Conservation (phyloP, 2,888 invertebrate genomes). For the Phyllotreta striolata region DNA sequence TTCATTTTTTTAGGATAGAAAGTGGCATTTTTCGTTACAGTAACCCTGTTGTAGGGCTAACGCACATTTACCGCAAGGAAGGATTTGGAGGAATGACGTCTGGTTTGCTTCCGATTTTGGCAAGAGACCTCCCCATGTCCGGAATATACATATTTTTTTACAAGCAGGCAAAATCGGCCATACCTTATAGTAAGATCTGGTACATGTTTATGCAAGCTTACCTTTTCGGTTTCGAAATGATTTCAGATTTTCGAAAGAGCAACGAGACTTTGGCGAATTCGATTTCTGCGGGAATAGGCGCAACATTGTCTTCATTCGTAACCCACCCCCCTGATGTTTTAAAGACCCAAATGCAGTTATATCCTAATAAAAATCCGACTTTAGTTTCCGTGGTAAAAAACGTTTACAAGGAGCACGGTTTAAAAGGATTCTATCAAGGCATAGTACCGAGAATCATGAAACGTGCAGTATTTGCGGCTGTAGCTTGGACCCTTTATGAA, state of each 20-base stretch:
- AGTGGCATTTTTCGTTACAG: constrained; percentile 8
- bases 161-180: background rate
- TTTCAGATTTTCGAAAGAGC: background rate
- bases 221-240: too few species aligned
- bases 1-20: constrained; percentile 9
- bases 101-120: constrained; percentile 7
- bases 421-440: background rate
- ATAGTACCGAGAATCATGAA: constrained; percentile 4
- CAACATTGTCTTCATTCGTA: background rate
- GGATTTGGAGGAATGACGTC: constrained; percentile 2
- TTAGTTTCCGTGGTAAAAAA: background rate
- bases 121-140: constrained; percentile 6
- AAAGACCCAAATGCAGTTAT: constrained; percentile 16
- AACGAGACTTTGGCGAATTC: background rate
- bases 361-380: constrained; percentile 2
- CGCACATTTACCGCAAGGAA: constrained; percentile 6
- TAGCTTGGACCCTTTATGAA: constrained; percentile 17
- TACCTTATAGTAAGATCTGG: background rate
- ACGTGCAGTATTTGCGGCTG: constrained; percentile 7
- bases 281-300: constrained; percentile 1
- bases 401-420: background rate
- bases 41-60: background rate
- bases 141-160: constrained; percentile 13
- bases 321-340: constrained; percentile 14
- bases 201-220: background rate